Percentiles rank a stretch among this genome's conserved stretches.
Evolutionary conservation across 2,797 vertebrate species (phyloP).

Genomic region (Semaprochilodus insignis): DNA sequence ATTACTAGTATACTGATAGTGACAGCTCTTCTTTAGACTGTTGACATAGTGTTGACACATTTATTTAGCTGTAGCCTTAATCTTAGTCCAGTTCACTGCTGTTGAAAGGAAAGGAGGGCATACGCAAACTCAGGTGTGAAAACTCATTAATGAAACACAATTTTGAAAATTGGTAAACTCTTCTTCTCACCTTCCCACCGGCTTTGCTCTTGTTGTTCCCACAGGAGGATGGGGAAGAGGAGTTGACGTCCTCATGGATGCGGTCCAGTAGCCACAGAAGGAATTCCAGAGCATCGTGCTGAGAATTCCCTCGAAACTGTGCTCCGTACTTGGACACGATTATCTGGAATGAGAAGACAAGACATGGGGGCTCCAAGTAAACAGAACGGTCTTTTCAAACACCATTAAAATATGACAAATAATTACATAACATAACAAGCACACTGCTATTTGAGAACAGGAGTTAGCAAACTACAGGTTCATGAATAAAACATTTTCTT

Average conservation of each 20-base stretch:
- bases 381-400: neutral
- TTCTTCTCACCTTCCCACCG: conserved; percentile 76
- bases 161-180: neutral
- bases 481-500: conserved; percentile 11
- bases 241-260: conserved; percentile 90
- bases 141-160: neutral
- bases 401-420: neutral
- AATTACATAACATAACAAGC: neutral
- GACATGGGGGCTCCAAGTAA: conserved; percentile 5
- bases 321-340: conserved; percentile 90
- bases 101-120: neutral
- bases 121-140: neutral
- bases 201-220: conserved; percentile 73
- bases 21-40: neutral
- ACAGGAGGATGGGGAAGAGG: conserved; percentile 69
- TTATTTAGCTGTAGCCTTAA: neutral
- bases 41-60: neutral
- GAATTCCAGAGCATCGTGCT: conserved; percentile 96
- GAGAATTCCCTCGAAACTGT: conserved; percentile 93
- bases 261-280: conserved; percentile 94
- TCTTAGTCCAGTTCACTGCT: neutral
- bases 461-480: conserved; percentile 6
- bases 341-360: conserved; percentile 74
- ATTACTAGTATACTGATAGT: too few relatives aligned
- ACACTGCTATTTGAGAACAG: conserved; percentile 9